Conservation (phyloP, 2,888 invertebrate genomes). For the Sphaerophoria rueppellii region DNA sequence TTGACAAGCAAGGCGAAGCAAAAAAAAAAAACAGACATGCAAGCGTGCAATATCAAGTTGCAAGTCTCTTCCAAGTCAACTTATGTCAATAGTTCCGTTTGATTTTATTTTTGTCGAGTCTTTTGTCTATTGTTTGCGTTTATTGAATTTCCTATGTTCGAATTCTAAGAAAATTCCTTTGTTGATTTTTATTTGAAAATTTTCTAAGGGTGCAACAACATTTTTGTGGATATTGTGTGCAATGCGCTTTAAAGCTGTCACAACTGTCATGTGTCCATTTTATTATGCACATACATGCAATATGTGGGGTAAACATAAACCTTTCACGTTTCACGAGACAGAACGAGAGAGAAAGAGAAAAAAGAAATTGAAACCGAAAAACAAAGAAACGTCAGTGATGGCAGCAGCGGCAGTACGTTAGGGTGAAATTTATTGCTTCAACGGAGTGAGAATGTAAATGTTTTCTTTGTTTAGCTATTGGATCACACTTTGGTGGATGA, state of each 20-base stretch:
- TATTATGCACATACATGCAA: background rate
- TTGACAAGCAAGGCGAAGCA: constrained; percentile 8
- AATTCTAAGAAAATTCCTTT: constrained; percentile 26
- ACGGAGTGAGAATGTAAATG: constrained; percentile 26
- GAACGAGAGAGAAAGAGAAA: too few relatives aligned
- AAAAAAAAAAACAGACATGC: constrained; percentile 37
- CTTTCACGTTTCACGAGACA: background rate
- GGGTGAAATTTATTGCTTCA: constrained; percentile 53
- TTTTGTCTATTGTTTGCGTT: too few relatives aligned
- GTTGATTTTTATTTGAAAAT: constrained; percentile 46
- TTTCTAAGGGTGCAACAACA: constrained; percentile 36
- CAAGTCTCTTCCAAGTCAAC: constrained; percentile 40
- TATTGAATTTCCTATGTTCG: too few relatives aligned
- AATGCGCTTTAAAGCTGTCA: constrained; percentile 36
- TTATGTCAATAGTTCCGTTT: constrained; percentile 55
- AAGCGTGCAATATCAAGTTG: constrained; percentile 45
- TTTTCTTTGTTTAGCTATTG: constrained; percentile 59
- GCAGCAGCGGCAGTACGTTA: too few relatives aligned
- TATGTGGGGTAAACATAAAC: constrained; percentile 25
- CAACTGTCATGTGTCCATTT: constrained; percentile 18
- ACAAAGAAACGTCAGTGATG: constrained; percentile 42
- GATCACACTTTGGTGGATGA: constrained; percentile 11
- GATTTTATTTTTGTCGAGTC: background rate
- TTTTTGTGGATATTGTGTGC: constrained; percentile 24
- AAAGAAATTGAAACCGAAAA: background rate